These are phyloP conservation scores for Enteromius radiatus DNA, from an alignment of 2,797 vertebrate species.

Conservation along the genomic window DNA sequence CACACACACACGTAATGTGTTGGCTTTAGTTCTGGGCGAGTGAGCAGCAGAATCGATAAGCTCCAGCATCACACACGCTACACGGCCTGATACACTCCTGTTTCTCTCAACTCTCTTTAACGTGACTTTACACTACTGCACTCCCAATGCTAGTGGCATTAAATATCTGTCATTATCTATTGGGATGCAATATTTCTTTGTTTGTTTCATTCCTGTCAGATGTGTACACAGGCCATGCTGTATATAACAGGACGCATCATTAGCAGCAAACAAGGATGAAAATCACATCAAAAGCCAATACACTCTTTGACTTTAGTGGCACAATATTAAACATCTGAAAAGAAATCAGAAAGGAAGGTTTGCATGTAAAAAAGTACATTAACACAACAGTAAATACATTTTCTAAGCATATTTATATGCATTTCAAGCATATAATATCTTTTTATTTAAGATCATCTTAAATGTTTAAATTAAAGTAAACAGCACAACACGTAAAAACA, in stretches of 20 bases:
- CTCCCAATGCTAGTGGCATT: constrained; percentile 30
- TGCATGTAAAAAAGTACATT: constrained; percentile 1
- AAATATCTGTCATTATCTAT: constrained; percentile 34
- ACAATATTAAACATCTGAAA: not conserved
- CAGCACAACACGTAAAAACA: constrained; percentile 19
- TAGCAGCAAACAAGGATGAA: constrained; percentile 22
- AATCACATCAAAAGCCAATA: constrained; percentile 62
- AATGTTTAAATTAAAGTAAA: constrained; percentile 17
- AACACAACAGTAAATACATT: constrained; percentile 10
- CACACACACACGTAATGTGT: constrained; percentile 70
- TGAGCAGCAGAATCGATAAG: constrained; percentile 77
- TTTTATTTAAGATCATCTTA: not conserved
- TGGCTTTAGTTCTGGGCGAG: constrained; percentile 81
- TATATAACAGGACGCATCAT: constrained; percentile 10
- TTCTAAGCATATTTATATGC: constrained; percentile 11
- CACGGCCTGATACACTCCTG: constrained; percentile 40
- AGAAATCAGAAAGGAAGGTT: constrained; percentile 28
- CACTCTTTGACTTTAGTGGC: constrained; percentile 5
- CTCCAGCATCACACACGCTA: constrained; percentile 47
- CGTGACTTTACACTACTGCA: constrained; percentile 31
- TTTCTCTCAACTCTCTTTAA: constrained; percentile 45
- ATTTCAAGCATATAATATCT: constrained; percentile 10
- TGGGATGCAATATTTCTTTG: not conserved
- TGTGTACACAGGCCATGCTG: constrained; percentile 13
- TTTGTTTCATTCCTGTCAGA: not conserved